phyloP scores from a whole-genome alignment of 2,888 invertebrate species.

The Cyclophora punctaria region DNA sequence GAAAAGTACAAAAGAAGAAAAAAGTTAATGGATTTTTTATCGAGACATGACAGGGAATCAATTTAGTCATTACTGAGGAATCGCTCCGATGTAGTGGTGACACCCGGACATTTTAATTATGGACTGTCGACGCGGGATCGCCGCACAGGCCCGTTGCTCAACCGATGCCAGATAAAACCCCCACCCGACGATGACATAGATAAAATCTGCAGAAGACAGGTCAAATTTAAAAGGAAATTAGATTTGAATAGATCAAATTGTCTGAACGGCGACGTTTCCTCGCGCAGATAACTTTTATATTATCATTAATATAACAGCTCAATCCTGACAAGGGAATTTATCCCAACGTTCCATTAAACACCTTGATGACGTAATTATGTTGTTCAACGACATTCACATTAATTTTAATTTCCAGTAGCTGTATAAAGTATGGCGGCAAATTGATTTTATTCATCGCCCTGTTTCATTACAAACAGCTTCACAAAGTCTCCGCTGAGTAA shows the following conservation, averaged over 20 bases:
- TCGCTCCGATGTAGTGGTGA: conserved; percentile 47
- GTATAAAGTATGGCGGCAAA: conserved; percentile 13
- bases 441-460: conserved; percentile 19
- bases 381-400: conserved; percentile 11
- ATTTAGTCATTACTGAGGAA: conserved; percentile 58
- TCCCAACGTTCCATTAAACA: conserved; percentile 12
- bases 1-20: conserved; percentile 24
- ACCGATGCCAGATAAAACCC: conserved; percentile 53
- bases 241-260: conserved; percentile 58
- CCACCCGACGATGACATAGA: conserved; percentile 42
- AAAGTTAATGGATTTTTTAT: conserved; percentile 43
- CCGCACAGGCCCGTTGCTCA: conserved; percentile 27
- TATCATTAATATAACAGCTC: conserved; percentile 21
- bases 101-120: conserved; percentile 71
- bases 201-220: conserved; percentile 64
- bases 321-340: conserved; percentile 5
- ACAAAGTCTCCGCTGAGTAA: conserved; percentile 9
- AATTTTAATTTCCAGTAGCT: conserved; percentile 13
- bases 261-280: conserved; percentile 34
- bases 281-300: conserved; percentile 18
- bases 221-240: conserved; percentile 64
- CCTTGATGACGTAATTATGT: conserved; percentile 15
- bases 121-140: conserved; percentile 57
- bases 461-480: conserved; percentile 6
- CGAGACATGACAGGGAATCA: conserved; percentile 52